Base-by-base conservation (phyloP, 2,888 invertebrate species). In the Dioctria linearis region DNA sequence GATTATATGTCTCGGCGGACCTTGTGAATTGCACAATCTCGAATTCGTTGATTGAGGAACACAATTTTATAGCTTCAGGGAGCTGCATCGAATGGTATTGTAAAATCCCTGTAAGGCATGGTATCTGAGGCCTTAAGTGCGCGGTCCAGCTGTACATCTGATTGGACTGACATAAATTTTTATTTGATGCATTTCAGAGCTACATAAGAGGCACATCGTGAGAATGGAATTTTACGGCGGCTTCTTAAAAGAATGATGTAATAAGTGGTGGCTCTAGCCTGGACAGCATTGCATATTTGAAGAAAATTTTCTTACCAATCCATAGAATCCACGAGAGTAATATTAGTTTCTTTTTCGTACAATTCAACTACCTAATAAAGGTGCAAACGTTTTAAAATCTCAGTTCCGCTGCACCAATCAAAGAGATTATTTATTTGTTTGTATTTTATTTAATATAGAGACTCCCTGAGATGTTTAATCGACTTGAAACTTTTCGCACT, bases 31-130 rank as follows among this genome's bases (percentile, higher is more conserved):
- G 37, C 39, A 51, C 11, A 25, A 37, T 49, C 51, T 43, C 51
- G 11, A 49, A 43, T 69, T 71, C 54, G 54, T 39, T 54, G 57
- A 54, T 71, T 11, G 71, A 54, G 51, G 54, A 57, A 54, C 54
- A 39, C 5, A 25, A 9, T 40, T 71, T 71, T 63, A 63, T 63
- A 5, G 40, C n/a, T 3, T 11, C 25, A 46, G 54, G 54, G 54
- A 49, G 54, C 39, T 40, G 54, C 5, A 37, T 39, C 13, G 49
- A n/a, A 3, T 71, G 5, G 39, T 39, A 11, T 71, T 71, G 71
- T 71, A 57, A 71, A 54, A 51, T 54, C 13, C 40, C 1, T 13
- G 54, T 40, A 39, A 39, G 71, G n/a, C n/a, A 40, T 54, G 39
- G 11, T 37, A 63, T 39, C 11, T 37, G 63, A 40, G 8, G 40